Base-by-base conservation (phyloP, 92 coral and sea anemone genomes). In the Scolanthus callimorphus region DNA sequence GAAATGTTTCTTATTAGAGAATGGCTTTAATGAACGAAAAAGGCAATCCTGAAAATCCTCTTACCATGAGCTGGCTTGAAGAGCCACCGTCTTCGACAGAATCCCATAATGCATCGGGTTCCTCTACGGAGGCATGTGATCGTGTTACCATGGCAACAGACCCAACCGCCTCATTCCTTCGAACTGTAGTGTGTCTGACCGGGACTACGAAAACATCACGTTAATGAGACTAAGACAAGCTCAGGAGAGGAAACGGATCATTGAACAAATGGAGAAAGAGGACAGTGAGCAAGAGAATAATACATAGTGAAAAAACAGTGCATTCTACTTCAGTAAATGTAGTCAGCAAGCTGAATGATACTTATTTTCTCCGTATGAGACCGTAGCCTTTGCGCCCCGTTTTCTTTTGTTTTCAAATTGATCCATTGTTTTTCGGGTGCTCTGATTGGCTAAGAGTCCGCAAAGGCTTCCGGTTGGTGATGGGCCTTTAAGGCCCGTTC, bases 211-310 rank as follows among this genome's bases (percentile, higher is more conserved):
- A 60, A 84, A 81, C 43, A 59, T 92, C 23, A 88, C 88, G 21
- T 79, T 92, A 48, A 88, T 90, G 91, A 90, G 84, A 80, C 70
- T 92, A 39, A 85, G 96, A 25, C 98, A 92, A 66, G 91, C 90
- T 51, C 87, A 92, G 66, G 98, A 92, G 49, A 73, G 98, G 49
- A 92, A 89, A 73, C 61, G 94, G 49, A 44, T 92, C 30, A 84
- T 86, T 2, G 91, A 65, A 64, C 85, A 89, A 65, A 70, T 92
- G 79, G 83, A 82, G 26, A 82, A 73, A 20, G 91, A 88, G 28
- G 98, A 87, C 2, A 34, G 41, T 6, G 41, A 34, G 41, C 41
- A 34, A 15, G 41, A 34, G 6, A 59, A n/a, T n/a, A n/a, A n/a
- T n/a, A n/a, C n/a, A n/a, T n/a, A n/a, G n/a, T n/a, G n/a, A n/a